Conservation (phyloP, 2,113 vertebrate genomes). For the Trichomycterus rosablanca region DNA sequence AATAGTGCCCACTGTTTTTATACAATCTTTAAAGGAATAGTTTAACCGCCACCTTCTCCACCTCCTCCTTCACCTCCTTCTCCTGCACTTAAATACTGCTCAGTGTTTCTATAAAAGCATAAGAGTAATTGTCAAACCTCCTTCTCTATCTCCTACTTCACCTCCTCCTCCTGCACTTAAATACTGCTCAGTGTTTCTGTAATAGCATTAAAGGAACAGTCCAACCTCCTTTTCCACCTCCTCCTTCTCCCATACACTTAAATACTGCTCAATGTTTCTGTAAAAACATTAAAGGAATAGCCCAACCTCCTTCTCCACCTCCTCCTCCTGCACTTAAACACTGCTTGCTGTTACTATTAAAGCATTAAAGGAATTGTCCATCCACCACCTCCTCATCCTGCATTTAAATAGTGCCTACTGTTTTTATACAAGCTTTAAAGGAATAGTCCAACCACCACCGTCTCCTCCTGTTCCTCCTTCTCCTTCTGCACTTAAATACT, state of each 20-base stretch:
- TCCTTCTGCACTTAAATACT: no score
- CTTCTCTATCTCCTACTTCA: not conserved
- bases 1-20: no score
- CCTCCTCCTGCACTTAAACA: no score
- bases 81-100: not conserved
- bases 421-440: no score
- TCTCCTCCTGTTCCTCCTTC: not conserved
- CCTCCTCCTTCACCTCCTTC: not conserved
- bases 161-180: not conserved
- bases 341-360: no score
- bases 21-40: no score
- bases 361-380: no score
- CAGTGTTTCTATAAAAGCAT: not conserved
- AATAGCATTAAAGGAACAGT: not conserved
- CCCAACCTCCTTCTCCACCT: no score
- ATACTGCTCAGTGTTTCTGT: not conserved
- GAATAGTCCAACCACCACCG: no score
- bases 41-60: not conserved
- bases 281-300: not conserved
- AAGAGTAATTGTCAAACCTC: not conserved
- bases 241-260: not conserved
- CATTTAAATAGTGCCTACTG: no score
- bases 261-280: not conserved
- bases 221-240: not conserved
- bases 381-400: no score